Conservation (phyloP, 2,888 invertebrate genomes). For the Cephus rjabovi region DNA sequence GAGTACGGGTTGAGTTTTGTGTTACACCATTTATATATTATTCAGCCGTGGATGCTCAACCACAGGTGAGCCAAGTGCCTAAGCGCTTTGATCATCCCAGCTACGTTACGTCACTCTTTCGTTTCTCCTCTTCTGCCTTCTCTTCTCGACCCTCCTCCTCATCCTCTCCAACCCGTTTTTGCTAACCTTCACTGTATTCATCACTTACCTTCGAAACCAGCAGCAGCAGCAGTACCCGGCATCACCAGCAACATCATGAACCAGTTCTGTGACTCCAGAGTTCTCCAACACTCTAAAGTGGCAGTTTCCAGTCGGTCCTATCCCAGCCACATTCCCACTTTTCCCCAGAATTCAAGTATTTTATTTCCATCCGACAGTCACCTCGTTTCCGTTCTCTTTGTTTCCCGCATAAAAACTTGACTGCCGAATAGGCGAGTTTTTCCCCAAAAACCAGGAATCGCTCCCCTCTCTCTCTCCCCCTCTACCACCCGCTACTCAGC, state of each 20-base stretch:
- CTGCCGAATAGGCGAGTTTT: neutral
- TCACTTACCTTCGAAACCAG: neutral
- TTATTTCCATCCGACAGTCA: constrained; percentile 4
- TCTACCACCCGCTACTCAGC: constrained; percentile 6
- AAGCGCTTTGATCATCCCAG: constrained; percentile 24
- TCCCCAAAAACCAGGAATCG: neutral
- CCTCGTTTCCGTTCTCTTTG: constrained; percentile 6
- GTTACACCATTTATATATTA: constrained; percentile 32
- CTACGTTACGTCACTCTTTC: constrained; percentile 11
- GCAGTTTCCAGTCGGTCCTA: neutral
- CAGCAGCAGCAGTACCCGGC: neutral
- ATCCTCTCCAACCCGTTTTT: neutral
- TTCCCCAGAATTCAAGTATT: neutral
- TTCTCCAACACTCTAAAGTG: neutral
- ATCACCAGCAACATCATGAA: neutral
- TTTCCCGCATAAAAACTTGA: neutral
- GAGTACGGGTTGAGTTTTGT: constrained; percentile 11
- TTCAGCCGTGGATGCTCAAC: constrained; percentile 26
- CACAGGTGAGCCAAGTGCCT: constrained; percentile 23
- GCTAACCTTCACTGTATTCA: neutral
- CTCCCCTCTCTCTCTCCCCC: constrained; percentile 1
- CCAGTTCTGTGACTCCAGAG: neutral
- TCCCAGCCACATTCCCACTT: neutral
- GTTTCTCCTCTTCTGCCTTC: neutral
- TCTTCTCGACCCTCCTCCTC: neutral